Conservation (phyloP, 1,140 invertebrate genomes). For the Paraescarpia echinospica region DNA sequence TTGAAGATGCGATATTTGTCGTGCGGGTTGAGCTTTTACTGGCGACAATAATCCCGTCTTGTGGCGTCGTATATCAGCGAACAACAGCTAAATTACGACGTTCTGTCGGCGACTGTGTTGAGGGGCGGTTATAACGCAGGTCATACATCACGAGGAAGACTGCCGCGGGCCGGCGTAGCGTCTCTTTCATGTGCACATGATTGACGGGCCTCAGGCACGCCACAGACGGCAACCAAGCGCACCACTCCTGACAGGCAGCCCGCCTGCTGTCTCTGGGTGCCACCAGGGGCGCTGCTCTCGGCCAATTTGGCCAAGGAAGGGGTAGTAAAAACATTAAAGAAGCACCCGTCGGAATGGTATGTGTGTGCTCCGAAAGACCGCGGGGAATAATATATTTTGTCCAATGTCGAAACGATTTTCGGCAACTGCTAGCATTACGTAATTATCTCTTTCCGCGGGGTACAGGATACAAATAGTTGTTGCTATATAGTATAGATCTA, state of each 20-base stretch:
- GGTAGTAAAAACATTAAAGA: neutral
- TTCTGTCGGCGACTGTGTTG: neutral
- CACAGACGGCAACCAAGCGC: neutral
- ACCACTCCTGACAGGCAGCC: neutral
- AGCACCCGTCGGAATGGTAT: neutral
- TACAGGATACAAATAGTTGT: neutral
- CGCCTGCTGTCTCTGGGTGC: neutral
- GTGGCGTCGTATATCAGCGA: neutral
- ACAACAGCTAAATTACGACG: constrained; percentile 5
- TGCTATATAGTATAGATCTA: neutral
- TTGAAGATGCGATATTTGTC: constrained; percentile 5
- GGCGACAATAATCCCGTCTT: constrained; percentile 3
- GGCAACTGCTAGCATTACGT: neutral
- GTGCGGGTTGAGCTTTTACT: neutral
- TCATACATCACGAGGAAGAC: neutral
- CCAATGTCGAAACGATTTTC: neutral
- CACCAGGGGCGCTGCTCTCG: neutral
- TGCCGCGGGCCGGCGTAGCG: neutral
- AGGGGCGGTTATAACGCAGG: neutral
- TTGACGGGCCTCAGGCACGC: neutral
- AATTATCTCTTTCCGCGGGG: neutral
- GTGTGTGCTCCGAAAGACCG: neutral
- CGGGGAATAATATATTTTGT: neutral
- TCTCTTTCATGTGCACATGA: neutral
- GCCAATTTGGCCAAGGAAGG: neutral